Percentiles rank a stretch among this genome's conserved stretches.
phyloP scores from a whole-genome alignment of 2,888 invertebrate genomes.

The Spodoptera picta region DNA sequence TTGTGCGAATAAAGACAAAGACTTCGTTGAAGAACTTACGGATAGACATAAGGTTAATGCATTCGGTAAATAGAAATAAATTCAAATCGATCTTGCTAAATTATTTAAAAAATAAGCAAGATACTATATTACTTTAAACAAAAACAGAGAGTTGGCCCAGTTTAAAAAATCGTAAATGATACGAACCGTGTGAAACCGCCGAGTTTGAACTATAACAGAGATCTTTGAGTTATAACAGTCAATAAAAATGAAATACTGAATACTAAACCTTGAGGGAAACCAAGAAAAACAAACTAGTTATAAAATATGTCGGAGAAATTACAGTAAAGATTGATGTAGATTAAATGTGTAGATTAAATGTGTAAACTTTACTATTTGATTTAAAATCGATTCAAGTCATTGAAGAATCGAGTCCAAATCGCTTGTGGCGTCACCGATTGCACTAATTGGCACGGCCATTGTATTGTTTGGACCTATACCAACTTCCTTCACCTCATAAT shows the following conservation, averaged over 20 bases:
- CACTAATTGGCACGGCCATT: conserved; percentile 48
- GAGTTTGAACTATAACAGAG: conserved; percentile 11
- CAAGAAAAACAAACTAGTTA: conserved; percentile 29
- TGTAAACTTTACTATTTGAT: conserved; percentile 17
- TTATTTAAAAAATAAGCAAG: too few relatives aligned
- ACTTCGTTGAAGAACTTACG: not conserved
- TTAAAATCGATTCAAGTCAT: conserved; percentile 32
- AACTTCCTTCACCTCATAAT: conserved; percentile 56
- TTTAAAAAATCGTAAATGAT: not conserved
- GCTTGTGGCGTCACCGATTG: conserved; percentile 37
- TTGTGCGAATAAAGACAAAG: not conserved
- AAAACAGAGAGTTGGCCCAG: not conserved
- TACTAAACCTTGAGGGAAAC: conserved; percentile 17
- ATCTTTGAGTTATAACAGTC: conserved; percentile 13
- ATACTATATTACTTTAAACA: too few relatives aligned
- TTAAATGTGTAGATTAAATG: conserved; percentile 20
- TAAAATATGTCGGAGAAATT: conserved; percentile 18
- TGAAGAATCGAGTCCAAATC: conserved; percentile 37
- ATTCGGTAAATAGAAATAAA: too few relatives aligned
- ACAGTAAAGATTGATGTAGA: conserved; percentile 35
- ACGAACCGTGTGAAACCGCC: not conserved
- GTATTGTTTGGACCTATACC: conserved; percentile 57
- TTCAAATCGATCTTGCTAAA: too few relatives aligned
- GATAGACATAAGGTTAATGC: too few relatives aligned
- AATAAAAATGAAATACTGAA: conserved; percentile 37